A percentile compares a stretch with the other conserved stretches of the same genome.
phyloP scores from a whole-genome alignment of 2,888 invertebrate species.

The Drosophila kanekoi region DNA sequence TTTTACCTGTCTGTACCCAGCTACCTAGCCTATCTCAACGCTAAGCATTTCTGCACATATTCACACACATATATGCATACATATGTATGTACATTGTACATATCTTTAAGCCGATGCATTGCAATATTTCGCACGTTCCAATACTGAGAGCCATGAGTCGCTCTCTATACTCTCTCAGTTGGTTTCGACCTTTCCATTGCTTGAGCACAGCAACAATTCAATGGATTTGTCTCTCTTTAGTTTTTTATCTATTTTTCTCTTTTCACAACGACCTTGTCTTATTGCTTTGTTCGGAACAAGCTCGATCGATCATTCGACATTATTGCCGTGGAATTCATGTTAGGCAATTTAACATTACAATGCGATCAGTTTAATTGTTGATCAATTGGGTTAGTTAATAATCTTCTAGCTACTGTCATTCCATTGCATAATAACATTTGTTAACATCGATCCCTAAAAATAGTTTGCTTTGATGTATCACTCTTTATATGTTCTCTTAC shows the following conservation, averaged over 20 bases:
- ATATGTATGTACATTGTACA: neutral
- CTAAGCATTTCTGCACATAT: neutral
- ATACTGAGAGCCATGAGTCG: slow-evolving; percentile 20
- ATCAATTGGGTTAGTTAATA: slow-evolving; percentile 48
- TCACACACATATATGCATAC: neutral
- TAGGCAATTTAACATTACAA: slow-evolving; percentile 50
- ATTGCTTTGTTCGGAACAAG: slow-evolving; percentile 43
- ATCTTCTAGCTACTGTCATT: slow-evolving; percentile 27
- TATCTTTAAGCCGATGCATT: slow-evolving; percentile 48
- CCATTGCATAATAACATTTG: slow-evolving; percentile 44
- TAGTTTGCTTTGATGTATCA: slow-evolving; percentile 13
- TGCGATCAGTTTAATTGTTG: slow-evolving; percentile 54
- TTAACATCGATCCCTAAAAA: slow-evolving; percentile 20
- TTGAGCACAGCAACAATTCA: slow-evolving; percentile 1
- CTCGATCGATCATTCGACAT: slow-evolving; percentile 69
- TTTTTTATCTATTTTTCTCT: slow-evolving; percentile 16
- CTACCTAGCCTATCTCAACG: slow-evolving; percentile 34
- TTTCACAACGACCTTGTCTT: slow-evolving; percentile 68
- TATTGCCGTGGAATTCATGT: slow-evolving; percentile 71
- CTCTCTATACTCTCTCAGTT: slow-evolving; percentile 7
- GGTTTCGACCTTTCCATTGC: slow-evolving; percentile 32
- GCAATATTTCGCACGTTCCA: slow-evolving; percentile 70
- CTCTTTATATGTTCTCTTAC: slow-evolving; percentile 56
- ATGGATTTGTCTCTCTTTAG: slow-evolving; percentile 32
- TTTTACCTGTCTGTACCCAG: slow-evolving; percentile 31